Evolutionary conservation across 2,113 vertebrate species (phyloP), one percentile per base, ranked within the genome.

Genomic region (Poeciliopsis retropinna): DNA sequence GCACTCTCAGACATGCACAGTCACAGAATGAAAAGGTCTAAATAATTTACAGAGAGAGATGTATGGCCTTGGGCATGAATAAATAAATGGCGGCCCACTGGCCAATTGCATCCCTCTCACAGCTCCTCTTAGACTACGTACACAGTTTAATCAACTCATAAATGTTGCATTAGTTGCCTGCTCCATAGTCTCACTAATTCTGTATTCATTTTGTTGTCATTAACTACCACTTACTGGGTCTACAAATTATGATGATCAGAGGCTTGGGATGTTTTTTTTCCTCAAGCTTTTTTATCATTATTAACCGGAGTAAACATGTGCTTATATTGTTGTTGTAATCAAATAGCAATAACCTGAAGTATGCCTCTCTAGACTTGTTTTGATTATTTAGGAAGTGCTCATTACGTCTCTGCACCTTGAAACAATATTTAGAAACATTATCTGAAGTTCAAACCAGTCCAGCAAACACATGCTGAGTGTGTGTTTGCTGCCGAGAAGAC

Each of bases 21-120:
- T 83, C 81, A 84, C 80, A 92, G 64, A 89, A 73, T 75, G 62
- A 81, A 85, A 79, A 88, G 41, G n/a, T 67, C 73, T 93, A 78
- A 92, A 94, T 94, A 88, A 94, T 94, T 94, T 85, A 94, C 75
- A 60, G 47, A 69, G 54, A 61, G 80, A 86, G 85, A 91, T 80
- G 81, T 91, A 82, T 85, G 34, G 83, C 85, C 80, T 62, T 27
- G 1, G 72, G 85, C 81, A 92, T 91, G 87, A 93, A 94, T 94
- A 92, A 91, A 82, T 89, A 85, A 90, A 80, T 66, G 30, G 72
- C 65, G 64, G 73, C 78, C 73, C 69, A 83, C 73, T 78, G 80
- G 72, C 84, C 83, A 70, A 76, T 82, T 73, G 81, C 72, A 14
- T n/a, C 67, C 81, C 65, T 74, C 60, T 76, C 73, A 60, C 44